A percentile compares a stretch with the other conserved stretches of the same genome.
phyloP scores from a whole-genome alignment of 2,888 invertebrate species.

The Rugalucina vietnamica region DNA sequence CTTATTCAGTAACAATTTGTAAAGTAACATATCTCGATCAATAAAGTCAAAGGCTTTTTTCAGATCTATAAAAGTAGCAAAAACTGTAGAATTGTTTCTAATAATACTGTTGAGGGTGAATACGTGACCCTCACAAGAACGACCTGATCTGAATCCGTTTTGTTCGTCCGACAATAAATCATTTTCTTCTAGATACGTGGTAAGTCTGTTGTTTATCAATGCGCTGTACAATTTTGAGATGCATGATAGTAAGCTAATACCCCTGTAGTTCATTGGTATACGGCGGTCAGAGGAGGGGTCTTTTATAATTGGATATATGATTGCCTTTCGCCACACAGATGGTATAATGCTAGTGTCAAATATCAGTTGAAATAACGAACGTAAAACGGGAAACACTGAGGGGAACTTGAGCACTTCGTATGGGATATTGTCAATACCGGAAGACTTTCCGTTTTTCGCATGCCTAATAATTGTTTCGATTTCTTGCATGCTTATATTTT shows the following conservation, averaged over 20 bases:
- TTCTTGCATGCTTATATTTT: background rate
- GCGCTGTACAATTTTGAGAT: slow-evolving; percentile 46
- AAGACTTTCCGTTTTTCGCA: slow-evolving; percentile 2
- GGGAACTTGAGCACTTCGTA: slow-evolving; percentile 39
- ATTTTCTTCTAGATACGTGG: slow-evolving; percentile 13
- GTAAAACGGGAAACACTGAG: slow-evolving; percentile 6
- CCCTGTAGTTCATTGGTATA: slow-evolving; percentile 48
- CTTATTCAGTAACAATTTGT: background rate
- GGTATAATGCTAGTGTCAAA: slow-evolving; percentile 35
- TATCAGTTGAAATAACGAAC: slow-evolving; percentile 35
- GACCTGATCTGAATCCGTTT: slow-evolving; percentile 38
- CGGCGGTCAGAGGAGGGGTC: slow-evolving; percentile 34
- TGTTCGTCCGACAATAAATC: slow-evolving; percentile 42
- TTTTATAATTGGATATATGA: slow-evolving; percentile 37
- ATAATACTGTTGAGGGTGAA: slow-evolving; percentile 36
- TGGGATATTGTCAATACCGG: slow-evolving; percentile 23
- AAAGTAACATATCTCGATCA: slow-evolving; percentile 1
- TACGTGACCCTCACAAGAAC: slow-evolving; percentile 48
- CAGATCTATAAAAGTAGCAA: background rate
- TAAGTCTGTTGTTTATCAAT: slow-evolving; percentile 33
- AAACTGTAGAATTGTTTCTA: background rate
- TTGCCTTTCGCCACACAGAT: slow-evolving; percentile 32
- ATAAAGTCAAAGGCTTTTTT: slow-evolving; percentile 9
- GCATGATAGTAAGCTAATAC: slow-evolving; percentile 42
- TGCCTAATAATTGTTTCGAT: slow-evolving; percentile 1